Percentiles rank a stretch among this genome's conserved stretches.
Conservation (phyloP, 2,888 invertebrate genomes). For the Cerceris ruficornis region DNA sequence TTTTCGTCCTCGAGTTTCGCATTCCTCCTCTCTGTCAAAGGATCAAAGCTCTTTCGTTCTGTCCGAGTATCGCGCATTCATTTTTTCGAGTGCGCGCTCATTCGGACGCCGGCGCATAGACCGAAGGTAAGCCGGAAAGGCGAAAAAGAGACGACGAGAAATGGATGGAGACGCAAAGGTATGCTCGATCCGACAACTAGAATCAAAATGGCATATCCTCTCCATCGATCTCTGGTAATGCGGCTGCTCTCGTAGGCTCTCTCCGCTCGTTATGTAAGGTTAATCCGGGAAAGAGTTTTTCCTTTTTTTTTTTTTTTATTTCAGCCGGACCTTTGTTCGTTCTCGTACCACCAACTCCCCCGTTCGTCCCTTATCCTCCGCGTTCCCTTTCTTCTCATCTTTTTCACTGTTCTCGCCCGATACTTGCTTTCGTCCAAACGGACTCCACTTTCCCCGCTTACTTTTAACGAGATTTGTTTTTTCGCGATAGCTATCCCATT, state of each 20-base stretch:
- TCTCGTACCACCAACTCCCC: not conserved
- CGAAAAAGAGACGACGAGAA: conserved; percentile 17
- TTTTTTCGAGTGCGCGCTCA: conserved; percentile 17
- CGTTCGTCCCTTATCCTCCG: not conserved
- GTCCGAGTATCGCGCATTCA: conserved; percentile 23
- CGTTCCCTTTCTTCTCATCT: conserved; percentile 23
- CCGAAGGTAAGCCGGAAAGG: conserved; percentile 13
- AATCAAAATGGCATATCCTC: conserved; percentile 37
- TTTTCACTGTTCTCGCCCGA: conserved; percentile 20
- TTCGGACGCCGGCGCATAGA: conserved; percentile 10
- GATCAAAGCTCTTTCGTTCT: conserved; percentile 43
- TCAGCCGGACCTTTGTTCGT: conserved; percentile 39
- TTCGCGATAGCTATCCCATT: conserved; percentile 15
- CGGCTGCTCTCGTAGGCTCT: not conserved
- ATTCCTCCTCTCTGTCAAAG: conserved; percentile 32
- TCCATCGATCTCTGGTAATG: conserved; percentile 35
- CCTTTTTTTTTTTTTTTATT: conserved; percentile 38
- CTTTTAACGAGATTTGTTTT: conserved; percentile 55
- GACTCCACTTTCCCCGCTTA: conserved; percentile 51
- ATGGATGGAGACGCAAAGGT: conserved; percentile 14
- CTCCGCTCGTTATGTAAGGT: conserved; percentile 45
- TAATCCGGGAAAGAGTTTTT: conserved; percentile 40
- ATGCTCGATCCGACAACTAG: conserved; percentile 7
- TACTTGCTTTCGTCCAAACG: conserved; percentile 39
- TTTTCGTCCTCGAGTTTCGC: not conserved